phyloP scores from a whole-genome alignment of 2,888 invertebrate genomes.

The Drosophila silvestris region DNA sequence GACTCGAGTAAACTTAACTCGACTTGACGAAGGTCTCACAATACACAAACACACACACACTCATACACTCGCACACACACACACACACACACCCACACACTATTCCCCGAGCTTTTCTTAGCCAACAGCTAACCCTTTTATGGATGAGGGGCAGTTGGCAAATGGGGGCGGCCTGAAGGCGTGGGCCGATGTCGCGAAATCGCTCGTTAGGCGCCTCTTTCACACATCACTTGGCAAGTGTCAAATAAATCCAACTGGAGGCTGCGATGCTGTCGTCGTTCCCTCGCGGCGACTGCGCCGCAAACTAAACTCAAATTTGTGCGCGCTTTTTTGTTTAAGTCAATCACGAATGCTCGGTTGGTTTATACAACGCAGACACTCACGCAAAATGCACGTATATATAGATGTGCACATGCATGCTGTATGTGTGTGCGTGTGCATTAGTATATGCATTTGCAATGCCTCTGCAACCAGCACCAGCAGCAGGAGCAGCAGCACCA shows the following conservation, averaged over 20 bases:
- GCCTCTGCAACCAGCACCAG: slow-evolving; percentile 25
- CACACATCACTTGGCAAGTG: slow-evolving; percentile 80
- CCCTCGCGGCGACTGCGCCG: slow-evolving; percentile 79
- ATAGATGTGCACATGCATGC: neutral
- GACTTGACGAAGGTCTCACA: slow-evolving; percentile 69
- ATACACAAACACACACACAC: slow-evolving; percentile 18
- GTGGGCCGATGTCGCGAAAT: slow-evolving; percentile 35
- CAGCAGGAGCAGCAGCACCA: slow-evolving; percentile 1
- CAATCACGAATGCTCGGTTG: slow-evolving; percentile 79
- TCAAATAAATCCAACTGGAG: slow-evolving; percentile 78
- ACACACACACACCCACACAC: neutral
- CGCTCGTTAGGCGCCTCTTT: slow-evolving; percentile 77
- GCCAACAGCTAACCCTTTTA: slow-evolving; percentile 44
- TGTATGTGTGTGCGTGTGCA: slow-evolving; percentile 7
- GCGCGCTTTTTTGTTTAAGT: slow-evolving; percentile 80
- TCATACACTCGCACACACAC: slow-evolving; percentile 2
- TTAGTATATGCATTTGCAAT: slow-evolving; percentile 32
- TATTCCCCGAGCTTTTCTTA: slow-evolving; percentile 60
- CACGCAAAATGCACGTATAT: slow-evolving; percentile 9
- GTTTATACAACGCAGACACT: slow-evolving; percentile 36
- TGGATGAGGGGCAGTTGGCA: neutral
- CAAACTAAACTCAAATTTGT: slow-evolving; percentile 79
- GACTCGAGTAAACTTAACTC: slow-evolving; percentile 59
- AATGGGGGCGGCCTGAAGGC: slow-evolving; percentile 8
- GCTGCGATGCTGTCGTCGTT: slow-evolving; percentile 56